phyloP scores from a whole-genome alignment of 2,888 invertebrate species.

The Rotaria magnacalcarata region DNA sequence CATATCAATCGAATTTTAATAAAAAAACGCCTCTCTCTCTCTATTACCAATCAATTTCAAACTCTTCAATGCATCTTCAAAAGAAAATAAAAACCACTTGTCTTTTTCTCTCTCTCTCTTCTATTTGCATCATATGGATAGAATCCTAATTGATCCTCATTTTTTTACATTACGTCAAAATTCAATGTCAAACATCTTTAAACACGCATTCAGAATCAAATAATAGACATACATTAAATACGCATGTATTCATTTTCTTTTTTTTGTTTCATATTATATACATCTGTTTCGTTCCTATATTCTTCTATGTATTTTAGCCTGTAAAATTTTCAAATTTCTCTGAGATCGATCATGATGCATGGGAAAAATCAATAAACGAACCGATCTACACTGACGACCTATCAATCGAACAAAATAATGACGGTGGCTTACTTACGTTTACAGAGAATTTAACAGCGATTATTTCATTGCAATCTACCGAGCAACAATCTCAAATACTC shows the following conservation, averaged over 20 bases:
- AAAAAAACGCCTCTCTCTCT: no score
- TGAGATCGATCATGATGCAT: slow-evolving; percentile 3
- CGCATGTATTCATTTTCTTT: no score
- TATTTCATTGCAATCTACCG: not conserved
- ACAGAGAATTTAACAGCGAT: not conserved
- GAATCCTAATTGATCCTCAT: no score
- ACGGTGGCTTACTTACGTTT: not conserved
- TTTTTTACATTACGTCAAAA: not conserved
- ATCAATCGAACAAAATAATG: not conserved
- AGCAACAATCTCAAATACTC: not conserved
- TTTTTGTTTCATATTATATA: no score
- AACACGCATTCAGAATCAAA: not conserved
- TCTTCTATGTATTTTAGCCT: not conserved
- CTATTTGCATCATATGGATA: no score
- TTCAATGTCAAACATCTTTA: not conserved
- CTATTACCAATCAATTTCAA: no score
- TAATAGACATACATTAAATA: no score
- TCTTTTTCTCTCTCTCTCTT: no score
- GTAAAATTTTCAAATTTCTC: not conserved
- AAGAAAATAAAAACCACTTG: no score
- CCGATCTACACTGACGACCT: not conserved
- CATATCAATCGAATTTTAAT: no score
- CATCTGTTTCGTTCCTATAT: no score
- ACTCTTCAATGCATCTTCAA: no score
- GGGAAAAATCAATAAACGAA: not conserved